Evolutionary conservation across 2,888 invertebrate genomes (phyloP), one percentile per base, ranked within the genome.

Genomic region (Cataglyphis albicans): DNA sequence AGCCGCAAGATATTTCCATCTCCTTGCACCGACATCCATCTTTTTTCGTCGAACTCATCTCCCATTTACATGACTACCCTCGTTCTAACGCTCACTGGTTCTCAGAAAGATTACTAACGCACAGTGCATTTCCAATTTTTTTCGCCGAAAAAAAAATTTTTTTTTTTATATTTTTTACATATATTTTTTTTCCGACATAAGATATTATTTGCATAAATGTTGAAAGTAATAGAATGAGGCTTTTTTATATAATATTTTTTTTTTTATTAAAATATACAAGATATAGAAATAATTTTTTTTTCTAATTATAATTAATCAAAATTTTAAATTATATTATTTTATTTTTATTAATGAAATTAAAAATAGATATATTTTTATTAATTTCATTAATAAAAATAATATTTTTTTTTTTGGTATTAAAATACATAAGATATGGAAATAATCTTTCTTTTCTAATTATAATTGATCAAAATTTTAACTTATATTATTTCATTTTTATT

Each of bases 1-100:
- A 88, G 80, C 86, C 88, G 73, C 81, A 78, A 86, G 87, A 88
- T 86, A 88, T 88, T 88, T 83, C 72, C 59, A 52, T 44, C 44
- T 35, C 41, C 70, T 59, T 41, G 57, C 59, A 25, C 44, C 35
- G 76, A 52, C 67, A 65, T 76, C 68, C 78, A 44, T 80, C 65
- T 63, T 73, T 63, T 75, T 25, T 32, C 73, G 35, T 57, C 44
- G 15, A 59, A 63, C 73, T 32, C 63, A 44, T 48, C 65, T 70
- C 48, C 72, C 78, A 70, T 70, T 70, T 70, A 70, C 35, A 25
- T 44, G 78, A 80, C 68, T 59, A 44, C 68, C n/a, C 18, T 80
- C 32, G 41, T 78, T 78, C 76, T 57, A 78, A 78, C 29, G 78
- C 25, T 80, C 59, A 21, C 72, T 32, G 72, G 59, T 68, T 78